Conservation (phyloP, 1,140 invertebrate genomes). For the Neoseiulus cucumeris region DNA sequence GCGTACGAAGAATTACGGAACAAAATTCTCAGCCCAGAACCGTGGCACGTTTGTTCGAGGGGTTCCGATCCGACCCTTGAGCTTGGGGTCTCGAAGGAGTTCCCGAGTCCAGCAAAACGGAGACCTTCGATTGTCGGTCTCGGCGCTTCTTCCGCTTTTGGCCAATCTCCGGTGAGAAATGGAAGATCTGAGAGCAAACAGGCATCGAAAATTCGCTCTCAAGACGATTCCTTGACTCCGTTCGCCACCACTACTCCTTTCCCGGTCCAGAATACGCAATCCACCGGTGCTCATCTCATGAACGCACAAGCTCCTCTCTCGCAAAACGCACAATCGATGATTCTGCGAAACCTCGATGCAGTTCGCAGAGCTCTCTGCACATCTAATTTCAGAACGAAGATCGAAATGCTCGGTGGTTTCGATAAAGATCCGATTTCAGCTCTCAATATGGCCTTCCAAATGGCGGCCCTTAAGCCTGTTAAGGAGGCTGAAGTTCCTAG, state of each 20-base stretch:
- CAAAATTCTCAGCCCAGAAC: background rate
- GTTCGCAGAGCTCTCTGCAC: background rate
- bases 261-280: no score
- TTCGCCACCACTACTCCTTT: no score
- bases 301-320: no score
- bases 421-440: background rate
- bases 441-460: slow-evolving; percentile 6
- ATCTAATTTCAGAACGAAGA: background rate
- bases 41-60: no score
- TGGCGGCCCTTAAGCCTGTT: background rate
- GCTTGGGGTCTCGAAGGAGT: background rate
- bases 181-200: no score
- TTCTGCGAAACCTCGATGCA: background rate
- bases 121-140: no score
- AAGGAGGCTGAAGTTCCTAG: background rate
- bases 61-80: background rate
- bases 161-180: no score
- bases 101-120: no score
- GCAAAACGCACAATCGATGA: background rate
- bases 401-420: background rate
- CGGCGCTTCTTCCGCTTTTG: no score
- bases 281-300: no score
- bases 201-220: no score
- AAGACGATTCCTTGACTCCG: no score
- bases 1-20: background rate